Evolutionary conservation across 1,140 invertebrate species (phyloP).

Genomic region (Meloidogyne hapla): DNA sequence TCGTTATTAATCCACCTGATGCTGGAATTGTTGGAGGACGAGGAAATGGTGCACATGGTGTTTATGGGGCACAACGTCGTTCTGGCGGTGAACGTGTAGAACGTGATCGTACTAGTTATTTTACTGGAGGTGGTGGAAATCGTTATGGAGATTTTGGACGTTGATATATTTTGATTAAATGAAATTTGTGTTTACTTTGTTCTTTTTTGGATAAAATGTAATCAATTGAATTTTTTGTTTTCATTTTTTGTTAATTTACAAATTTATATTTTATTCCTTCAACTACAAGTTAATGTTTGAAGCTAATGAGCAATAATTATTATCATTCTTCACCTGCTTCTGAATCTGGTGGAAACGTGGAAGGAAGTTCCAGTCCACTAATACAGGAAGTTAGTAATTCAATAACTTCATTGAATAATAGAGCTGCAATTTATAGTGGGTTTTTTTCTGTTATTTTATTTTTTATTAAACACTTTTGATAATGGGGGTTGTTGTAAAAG

Average conservation of each 20-base stretch:
- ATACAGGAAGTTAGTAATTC: slow-evolving; percentile 17
- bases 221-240: not conserved
- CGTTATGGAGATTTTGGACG: slow-evolving; percentile 9
- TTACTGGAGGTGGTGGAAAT: slow-evolving; percentile 8
- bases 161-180: not conserved
- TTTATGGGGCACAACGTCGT: slow-evolving; percentile 27
- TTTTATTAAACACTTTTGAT: no score
- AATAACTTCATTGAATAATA: slow-evolving; percentile 1
- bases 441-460: not conserved
- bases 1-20: slow-evolving; percentile 83
- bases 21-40: slow-evolving; percentile 12
- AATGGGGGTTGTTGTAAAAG: no score
- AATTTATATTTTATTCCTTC: not conserved
- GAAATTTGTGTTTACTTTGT: not conserved
- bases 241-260: not conserved
- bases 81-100: slow-evolving; percentile 29
- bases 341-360: not conserved
- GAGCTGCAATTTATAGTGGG: slow-evolving; percentile 6
- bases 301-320: slow-evolving; percentile 28
- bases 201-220: not conserved
- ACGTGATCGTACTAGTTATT: slow-evolving; percentile 15
- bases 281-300: no score
- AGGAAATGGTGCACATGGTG: slow-evolving; percentile 24
- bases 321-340: slow-evolving; percentile 5
- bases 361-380: not conserved